Evolutionary conservation across 2,797 vertebrate genomes (phyloP), one percentile per base, ranked within the genome.

Genomic region (Enteromius afrohamiltoni): DNA sequence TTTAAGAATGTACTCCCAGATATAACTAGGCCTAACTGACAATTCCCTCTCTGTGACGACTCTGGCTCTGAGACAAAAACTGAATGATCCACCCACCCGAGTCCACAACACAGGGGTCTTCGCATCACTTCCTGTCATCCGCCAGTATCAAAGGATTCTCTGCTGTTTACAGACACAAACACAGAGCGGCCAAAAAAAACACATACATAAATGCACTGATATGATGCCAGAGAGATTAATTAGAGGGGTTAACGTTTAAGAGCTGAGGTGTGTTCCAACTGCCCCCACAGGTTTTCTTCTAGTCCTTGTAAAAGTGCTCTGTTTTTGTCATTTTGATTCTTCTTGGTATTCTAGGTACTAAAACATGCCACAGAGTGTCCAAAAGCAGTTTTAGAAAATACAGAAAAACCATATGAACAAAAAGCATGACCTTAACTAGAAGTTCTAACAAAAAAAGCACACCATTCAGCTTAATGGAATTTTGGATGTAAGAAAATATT

Each of bases 1-100:
- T 85, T 86, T 79, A 79, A 88, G 91, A 93, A 93, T 92, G 87
- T 77, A 70, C 58, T 87, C 83, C 80, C 75, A 42, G 42, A 79
- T 77, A 77, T 83, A 90, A 89, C 88, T 89, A 90, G 86, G 85
- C 60, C 69, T 74, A 83, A 67, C 85, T 80, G 65, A 92, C 90
- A 89, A 31, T 88, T 79, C 82, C 76, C 79, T 80, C 84, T 85
- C 86, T 91, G 86, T 88, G 81, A 89, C 77, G 84, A 19, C 55
- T 79, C 80, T 85, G 83, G 86, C 80, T 85, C 37, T 53, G 87
- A 86, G 90, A 91, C 87, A 89, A 90, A 80, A 70, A 71, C 58
- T 80, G 62, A 81, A 23, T 14, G 40, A 76, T 71, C 80, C 23
- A 2, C 80, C 77, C 79, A 82, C 86, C 49, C 42, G 49, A 45